These are phyloP conservation scores for Pogona vitticeps DNA, from an alignment of 2,113 vertebrate genomes.

Conservation along the genomic window DNA sequence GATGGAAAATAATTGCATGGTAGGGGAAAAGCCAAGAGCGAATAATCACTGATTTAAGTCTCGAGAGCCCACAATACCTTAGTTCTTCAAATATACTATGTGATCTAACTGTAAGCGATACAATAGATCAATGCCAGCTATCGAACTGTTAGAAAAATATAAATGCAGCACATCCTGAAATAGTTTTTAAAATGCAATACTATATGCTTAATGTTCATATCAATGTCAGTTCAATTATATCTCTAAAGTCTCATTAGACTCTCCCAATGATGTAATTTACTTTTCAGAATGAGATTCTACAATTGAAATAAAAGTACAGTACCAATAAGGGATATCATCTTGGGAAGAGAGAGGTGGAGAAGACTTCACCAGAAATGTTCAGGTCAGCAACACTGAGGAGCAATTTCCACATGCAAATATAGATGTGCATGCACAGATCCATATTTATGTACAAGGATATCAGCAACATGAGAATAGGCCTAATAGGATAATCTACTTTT, in stretches of 20 bases:
- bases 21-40: background rate
- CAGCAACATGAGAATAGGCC: background rate
- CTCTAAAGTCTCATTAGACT: background rate
- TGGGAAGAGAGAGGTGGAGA: background rate
- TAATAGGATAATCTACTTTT: background rate
- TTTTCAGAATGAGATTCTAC: background rate
- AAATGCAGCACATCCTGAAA: background rate
- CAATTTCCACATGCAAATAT: background rate
- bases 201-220: background rate
- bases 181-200: background rate
- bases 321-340: background rate
- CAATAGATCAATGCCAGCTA: background rate
- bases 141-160: background rate
- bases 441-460: background rate
- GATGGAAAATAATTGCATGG: background rate
- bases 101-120: background rate
- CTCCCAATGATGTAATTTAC: background rate
- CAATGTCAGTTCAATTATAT: background rate
- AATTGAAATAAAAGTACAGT: background rate
- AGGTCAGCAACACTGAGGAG: background rate
- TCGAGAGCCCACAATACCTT: background rate
- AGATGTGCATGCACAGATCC: background rate
- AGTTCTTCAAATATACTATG: background rate
- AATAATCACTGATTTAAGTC: background rate
- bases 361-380: background rate